Evolutionary conservation across 2,797 vertebrate genomes (phyloP).

Genomic region (Alfaro cultratus): DNA sequence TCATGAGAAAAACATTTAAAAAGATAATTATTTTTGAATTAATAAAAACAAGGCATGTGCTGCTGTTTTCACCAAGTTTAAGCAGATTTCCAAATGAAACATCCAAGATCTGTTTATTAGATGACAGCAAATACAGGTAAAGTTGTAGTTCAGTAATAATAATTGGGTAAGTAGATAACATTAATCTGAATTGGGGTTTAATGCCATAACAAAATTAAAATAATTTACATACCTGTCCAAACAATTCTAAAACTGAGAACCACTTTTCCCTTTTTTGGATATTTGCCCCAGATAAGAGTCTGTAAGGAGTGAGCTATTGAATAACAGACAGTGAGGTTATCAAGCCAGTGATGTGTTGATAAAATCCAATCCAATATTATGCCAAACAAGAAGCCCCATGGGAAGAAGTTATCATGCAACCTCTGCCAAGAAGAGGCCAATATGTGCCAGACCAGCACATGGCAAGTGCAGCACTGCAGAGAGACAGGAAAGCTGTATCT

Average conservation of each 20-base stretch:
- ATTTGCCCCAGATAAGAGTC: slow-evolving; percentile 24
- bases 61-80: neutral
- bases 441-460: slow-evolving; percentile 58
- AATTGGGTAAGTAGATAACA: neutral
- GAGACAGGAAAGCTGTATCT: slow-evolving; percentile 52
- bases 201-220: neutral
- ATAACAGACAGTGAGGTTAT: slow-evolving; percentile 39
- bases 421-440: slow-evolving; percentile 60
- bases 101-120: neutral
- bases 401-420: slow-evolving; percentile 43
- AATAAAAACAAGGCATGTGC: too few relatives aligned
- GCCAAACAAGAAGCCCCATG: slow-evolving; percentile 39
- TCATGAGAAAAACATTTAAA: neutral
- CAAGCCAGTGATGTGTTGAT: slow-evolving; percentile 32
- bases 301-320: slow-evolving; percentile 21
- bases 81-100: neutral
- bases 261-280: neutral
- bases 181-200: neutral
- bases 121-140: neutral
- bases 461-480: slow-evolving; percentile 46
- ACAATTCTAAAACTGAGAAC: slow-evolving; percentile 15
- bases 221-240: neutral
- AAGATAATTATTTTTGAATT: neutral
- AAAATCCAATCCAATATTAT: slow-evolving; percentile 30
- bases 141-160: neutral